phyloP scores from a whole-genome alignment of 2,113 vertebrate genomes.

The Ceyx cyanopectus region DNA sequence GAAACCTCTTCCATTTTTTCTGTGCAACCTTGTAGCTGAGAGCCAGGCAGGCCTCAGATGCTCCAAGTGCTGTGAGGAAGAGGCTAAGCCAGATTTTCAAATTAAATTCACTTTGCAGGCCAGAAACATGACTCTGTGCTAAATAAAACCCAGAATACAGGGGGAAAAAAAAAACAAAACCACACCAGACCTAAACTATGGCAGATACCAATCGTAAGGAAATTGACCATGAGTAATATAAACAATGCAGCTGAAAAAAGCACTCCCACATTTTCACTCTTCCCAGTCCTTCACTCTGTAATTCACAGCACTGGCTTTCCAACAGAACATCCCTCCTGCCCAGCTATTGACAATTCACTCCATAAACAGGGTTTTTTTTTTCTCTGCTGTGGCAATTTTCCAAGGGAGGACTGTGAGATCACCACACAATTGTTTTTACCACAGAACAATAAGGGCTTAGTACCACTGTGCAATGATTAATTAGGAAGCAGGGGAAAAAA shows the following conservation, averaged over 20 bases:
- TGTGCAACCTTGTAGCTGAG: background rate
- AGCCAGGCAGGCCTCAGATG: background rate
- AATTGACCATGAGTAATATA: background rate
- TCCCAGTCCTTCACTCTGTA: background rate
- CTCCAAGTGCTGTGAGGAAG: background rate
- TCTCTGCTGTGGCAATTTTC: background rate
- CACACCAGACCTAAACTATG: background rate
- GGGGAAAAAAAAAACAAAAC: background rate
- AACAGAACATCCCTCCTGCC: background rate
- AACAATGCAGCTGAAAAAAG: background rate
- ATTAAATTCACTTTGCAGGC: background rate
- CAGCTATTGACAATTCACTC: background rate
- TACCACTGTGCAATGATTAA: background rate
- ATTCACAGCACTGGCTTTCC: background rate
- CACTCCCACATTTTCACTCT: background rate
- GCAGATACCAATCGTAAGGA: background rate
- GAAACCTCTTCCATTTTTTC: background rate
- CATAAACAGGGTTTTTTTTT: background rate
- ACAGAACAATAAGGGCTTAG: slow-evolving; percentile 23
- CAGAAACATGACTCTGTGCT: background rate
- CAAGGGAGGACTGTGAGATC: slow-evolving; percentile 30
- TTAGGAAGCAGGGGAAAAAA: background rate
- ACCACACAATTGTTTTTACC: slow-evolving; percentile 23
- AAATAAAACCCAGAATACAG: background rate
- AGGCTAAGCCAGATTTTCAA: background rate